phyloP scores from a whole-genome alignment of 2,113 vertebrate genomes.

The Lucifuga dentata region DNA sequence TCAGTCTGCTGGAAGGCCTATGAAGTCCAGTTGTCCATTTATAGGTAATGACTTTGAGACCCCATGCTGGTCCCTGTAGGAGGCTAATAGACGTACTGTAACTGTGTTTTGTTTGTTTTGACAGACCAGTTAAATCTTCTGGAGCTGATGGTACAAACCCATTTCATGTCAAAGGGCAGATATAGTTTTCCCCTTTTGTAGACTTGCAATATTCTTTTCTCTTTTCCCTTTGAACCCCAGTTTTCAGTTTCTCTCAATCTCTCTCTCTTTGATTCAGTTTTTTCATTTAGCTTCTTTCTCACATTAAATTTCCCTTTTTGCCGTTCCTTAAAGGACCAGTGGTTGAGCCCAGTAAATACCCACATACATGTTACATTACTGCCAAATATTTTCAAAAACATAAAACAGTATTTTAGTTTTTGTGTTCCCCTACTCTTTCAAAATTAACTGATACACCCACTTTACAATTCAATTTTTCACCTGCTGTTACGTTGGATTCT shows the following conservation, averaged over 20 bases:
- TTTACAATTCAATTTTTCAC: too few relatives aligned
- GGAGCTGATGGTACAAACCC: neutral
- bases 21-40: slow-evolving; percentile 4
- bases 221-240: neutral
- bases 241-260: neutral
- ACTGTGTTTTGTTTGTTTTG: slow-evolving; percentile 22
- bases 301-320: neutral
- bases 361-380: too few relatives aligned
- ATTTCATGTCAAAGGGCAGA: slow-evolving; percentile 23
- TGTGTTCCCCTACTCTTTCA: too few relatives aligned
- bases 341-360: too few relatives aligned
- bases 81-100: neutral
- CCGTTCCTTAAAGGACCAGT: neutral
- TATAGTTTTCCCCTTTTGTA: neutral
- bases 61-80: neutral
- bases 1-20: slow-evolving; percentile 13
- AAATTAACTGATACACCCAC: too few relatives aligned
- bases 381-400: too few relatives aligned
- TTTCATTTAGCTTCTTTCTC: neutral
- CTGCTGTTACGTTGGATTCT: too few relatives aligned
- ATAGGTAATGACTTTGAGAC: neutral
- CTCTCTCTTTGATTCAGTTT: slow-evolving; percentile 11
- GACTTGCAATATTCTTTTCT: neutral
- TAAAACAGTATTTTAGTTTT: too few relatives aligned
- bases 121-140: slow-evolving; percentile 18